phyloP scores from a whole-genome alignment of 2,888 invertebrate genomes.

The Seira sanloemensis region DNA sequence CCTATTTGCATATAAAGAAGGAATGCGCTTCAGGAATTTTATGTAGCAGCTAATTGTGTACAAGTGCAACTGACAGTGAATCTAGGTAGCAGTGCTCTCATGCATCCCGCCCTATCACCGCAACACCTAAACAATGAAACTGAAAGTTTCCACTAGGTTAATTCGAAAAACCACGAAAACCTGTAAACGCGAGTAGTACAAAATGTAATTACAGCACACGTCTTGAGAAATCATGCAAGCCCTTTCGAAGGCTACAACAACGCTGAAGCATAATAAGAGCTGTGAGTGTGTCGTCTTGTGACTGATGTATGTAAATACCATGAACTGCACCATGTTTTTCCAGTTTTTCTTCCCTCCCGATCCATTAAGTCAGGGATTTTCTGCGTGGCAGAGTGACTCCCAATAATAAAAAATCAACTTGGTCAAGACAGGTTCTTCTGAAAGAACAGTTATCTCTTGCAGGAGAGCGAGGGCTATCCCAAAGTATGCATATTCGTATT shows the following conservation, averaged over 20 bases:
- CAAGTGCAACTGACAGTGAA: neutral
- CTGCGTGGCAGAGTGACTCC: neutral
- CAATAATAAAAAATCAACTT: constrained; percentile 16
- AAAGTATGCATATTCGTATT: constrained; percentile 25
- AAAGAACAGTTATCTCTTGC: constrained; percentile 50
- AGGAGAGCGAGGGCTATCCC: constrained; percentile 46
- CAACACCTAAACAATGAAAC: neutral
- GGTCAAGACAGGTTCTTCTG: constrained; percentile 55
- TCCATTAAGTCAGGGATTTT: constrained; percentile 43
- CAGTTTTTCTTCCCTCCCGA: constrained; percentile 54
- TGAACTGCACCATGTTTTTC: constrained; percentile 63
- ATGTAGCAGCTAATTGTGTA: neutral
- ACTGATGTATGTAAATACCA: no score
- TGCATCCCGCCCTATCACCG: constrained; percentile 15
- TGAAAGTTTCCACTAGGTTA: constrained; percentile 17
- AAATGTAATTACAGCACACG: no score
- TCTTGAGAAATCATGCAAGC: no score
- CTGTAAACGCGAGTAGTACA: no score
- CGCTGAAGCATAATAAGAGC: no score
- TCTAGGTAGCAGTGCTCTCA: neutral
- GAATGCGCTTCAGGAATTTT: no score
- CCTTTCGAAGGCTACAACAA: no score
- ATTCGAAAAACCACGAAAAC: neutral
- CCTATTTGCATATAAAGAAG: neutral
- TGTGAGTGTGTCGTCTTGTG: no score